Percentiles rank a stretch among this genome's conserved stretches.
phyloP scores from a whole-genome alignment of 2,888 invertebrate genomes.

The Parthenolecanium corni region DNA sequence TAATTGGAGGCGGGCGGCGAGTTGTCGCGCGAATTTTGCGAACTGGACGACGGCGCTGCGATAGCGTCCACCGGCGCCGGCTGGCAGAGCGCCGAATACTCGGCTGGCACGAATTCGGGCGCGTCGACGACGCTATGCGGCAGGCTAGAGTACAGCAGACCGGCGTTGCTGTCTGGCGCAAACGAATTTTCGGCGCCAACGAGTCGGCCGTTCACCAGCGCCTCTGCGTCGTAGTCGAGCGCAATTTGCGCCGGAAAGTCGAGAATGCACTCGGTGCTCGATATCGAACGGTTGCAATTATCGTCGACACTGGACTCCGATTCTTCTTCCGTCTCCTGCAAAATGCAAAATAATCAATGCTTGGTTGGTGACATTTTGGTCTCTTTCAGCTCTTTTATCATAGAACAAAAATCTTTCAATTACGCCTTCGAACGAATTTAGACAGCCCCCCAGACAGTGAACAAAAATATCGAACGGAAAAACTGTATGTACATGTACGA shows the following conservation, averaged over 20 bases:
- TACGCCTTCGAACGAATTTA: too few species aligned
- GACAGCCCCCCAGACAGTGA: too few species aligned
- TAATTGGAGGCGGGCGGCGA: conserved; percentile 10
- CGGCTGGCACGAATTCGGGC: conserved; percentile 18
- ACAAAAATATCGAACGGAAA: too few species aligned
- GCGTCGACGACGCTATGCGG: conserved; percentile 25
- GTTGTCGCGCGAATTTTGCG: not conserved
- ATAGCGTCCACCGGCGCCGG: not conserved
- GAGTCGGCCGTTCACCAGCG: conserved; percentile 31
- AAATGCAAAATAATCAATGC: not conserved
- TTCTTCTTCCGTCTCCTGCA: conserved; percentile 34
- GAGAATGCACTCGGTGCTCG: conserved; percentile 30
- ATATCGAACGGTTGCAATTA: conserved; percentile 33
- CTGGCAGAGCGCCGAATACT: not conserved
- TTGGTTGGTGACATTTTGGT: too few species aligned
- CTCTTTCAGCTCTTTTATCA: too few species aligned
- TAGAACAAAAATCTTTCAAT: not conserved
- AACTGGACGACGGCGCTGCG: not conserved
- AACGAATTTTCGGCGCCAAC: conserved; percentile 9
- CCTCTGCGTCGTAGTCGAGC: conserved; percentile 33
- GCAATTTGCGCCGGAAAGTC: conserved; percentile 34
- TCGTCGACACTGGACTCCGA: conserved; percentile 35
- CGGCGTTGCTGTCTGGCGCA: too few species aligned
- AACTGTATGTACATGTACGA: too few species aligned
- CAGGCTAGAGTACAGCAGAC: not conserved